phyloP scores from a whole-genome alignment of 2,888 invertebrate genomes.

The Crematogaster levior region DNA sequence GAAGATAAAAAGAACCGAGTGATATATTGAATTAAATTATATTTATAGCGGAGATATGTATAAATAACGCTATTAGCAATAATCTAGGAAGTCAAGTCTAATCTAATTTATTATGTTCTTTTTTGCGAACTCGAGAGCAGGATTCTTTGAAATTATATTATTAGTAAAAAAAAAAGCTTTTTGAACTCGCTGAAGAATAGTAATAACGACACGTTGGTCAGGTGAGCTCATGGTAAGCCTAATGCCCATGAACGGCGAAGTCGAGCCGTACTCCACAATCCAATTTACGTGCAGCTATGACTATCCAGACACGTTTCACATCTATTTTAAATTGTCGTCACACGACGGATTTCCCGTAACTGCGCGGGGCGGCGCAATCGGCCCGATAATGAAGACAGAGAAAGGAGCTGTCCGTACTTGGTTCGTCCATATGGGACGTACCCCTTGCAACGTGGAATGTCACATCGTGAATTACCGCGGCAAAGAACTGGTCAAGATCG shows the following conservation, averaged over 20 bases:
- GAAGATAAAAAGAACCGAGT: neutral
- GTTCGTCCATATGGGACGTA: slow-evolving; percentile 80
- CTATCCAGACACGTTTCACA: slow-evolving; percentile 83
- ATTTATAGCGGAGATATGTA: neutral
- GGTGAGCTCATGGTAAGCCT: slow-evolving; percentile 86
- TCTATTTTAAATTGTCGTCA: slow-evolving; percentile 83
- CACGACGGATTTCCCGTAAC: slow-evolving; percentile 73
- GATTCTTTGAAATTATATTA: neutral
- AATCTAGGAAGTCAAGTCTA: neutral
- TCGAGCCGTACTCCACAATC: slow-evolving; percentile 84
- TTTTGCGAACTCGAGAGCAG: neutral
- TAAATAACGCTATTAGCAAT: neutral
- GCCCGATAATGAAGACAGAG: slow-evolving; percentile 64
- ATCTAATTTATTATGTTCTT: neutral
- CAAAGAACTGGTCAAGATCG: slow-evolving; percentile 78
- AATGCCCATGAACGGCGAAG: slow-evolving; percentile 85
- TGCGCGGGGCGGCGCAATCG: slow-evolving; percentile 61
- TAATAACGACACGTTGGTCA: slow-evolving; percentile 68
- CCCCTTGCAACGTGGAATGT: slow-evolving; percentile 79
- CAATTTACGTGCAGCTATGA: slow-evolving; percentile 87
- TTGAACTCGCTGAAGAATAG: neutral
- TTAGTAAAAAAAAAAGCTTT: neutral
- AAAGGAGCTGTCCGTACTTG: slow-evolving; percentile 78
- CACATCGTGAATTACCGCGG: slow-evolving; percentile 74
- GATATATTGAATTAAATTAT: neutral